Percentiles rank a stretch among this genome's conserved stretches.
These are phyloP conservation scores for Tribolium madens DNA, from an alignment of 1,140 invertebrate genomes.

Conservation along the genomic window DNA sequence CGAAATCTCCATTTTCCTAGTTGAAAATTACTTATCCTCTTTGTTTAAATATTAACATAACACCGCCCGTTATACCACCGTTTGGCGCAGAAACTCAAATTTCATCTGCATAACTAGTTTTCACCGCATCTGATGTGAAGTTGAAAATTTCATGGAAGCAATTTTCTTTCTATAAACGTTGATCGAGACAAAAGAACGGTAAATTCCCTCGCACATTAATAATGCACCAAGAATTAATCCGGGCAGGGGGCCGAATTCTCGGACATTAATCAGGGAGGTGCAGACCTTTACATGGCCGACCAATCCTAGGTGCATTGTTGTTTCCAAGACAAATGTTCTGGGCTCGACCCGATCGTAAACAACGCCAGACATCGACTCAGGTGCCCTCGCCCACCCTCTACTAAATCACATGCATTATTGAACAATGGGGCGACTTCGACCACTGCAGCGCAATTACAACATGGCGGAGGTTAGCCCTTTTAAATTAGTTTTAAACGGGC, in stretches of 20 bases:
- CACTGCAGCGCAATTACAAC: slow-evolving; percentile 55
- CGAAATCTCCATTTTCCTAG: slow-evolving; percentile 16
- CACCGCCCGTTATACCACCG: slow-evolving; percentile 12
- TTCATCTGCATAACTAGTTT: slow-evolving; percentile 46
- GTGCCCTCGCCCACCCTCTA: slow-evolving; percentile 56
- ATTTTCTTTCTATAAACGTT: slow-evolving; percentile 41
- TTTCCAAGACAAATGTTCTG: slow-evolving; percentile 54
- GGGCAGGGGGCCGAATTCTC: slow-evolving; percentile 29
- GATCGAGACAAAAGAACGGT: slow-evolving; percentile 18
- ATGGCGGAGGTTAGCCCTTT: slow-evolving; percentile 48
- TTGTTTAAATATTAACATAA: slow-evolving; percentile 37
- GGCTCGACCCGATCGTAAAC: slow-evolving; percentile 53
- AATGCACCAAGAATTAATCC: slow-evolving; percentile 42
- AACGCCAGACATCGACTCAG: slow-evolving; percentile 56
- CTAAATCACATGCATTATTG: slow-evolving; percentile 62
- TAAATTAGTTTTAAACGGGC: background rate
- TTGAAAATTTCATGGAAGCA: slow-evolving; percentile 43
- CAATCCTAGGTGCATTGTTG: slow-evolving; percentile 56
- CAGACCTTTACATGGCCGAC: slow-evolving; percentile 44
- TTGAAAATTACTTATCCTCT: slow-evolving; percentile 36
- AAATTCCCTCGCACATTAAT: slow-evolving; percentile 35
- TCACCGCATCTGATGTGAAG: slow-evolving; percentile 18
- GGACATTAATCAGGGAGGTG: slow-evolving; percentile 55
- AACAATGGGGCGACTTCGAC: slow-evolving; percentile 57
- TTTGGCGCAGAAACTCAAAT: slow-evolving; percentile 33